Conservation (phyloP, 2,888 invertebrate species). For the Brassicogethes aeneus region DNA sequence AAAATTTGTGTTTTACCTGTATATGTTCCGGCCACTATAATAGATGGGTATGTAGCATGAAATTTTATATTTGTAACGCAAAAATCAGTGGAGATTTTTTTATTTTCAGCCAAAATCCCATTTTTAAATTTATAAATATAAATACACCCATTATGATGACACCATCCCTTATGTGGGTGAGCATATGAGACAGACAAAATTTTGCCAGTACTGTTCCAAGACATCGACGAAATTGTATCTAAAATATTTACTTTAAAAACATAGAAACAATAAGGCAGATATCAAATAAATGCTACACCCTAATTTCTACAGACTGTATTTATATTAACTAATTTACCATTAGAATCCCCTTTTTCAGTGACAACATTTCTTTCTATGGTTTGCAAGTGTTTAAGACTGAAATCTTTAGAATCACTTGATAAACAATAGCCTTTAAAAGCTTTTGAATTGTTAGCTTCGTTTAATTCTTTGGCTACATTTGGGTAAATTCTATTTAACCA, state of each 20-base stretch:
- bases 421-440: slow-evolving; percentile 31
- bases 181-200: slow-evolving; percentile 33
- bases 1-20: slow-evolving; percentile 29
- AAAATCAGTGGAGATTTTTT: slow-evolving; percentile 32
- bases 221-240: slow-evolving; percentile 23
- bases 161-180: slow-evolving; percentile 37
- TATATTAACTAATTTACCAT: too few relatives aligned
- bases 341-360: neutral
- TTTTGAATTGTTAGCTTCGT: slow-evolving; percentile 32
- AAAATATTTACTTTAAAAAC: too few relatives aligned
- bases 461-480: slow-evolving; percentile 40
- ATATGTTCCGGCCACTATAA: slow-evolving; percentile 42
- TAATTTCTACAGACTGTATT: too few relatives aligned
- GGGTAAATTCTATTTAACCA: slow-evolving; percentile 45
- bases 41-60: slow-evolving; percentile 42
- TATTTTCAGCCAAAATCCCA: slow-evolving; percentile 27
- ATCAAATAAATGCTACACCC: too few relatives aligned
- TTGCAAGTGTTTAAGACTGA: slow-evolving; percentile 30
- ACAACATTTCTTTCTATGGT: slow-evolving; percentile 1
- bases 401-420: slow-evolving; percentile 19
- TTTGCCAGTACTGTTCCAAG: slow-evolving; percentile 39
- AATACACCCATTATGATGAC: slow-evolving; percentile 35
- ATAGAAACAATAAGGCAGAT: too few relatives aligned
- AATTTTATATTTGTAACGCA: slow-evolving; percentile 42
- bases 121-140: slow-evolving; percentile 31